Percentiles rank a stretch among this genome's conserved stretches.
Conservation (phyloP, 2,113 vertebrate species). For the Psephotus haematonotus region DNA sequence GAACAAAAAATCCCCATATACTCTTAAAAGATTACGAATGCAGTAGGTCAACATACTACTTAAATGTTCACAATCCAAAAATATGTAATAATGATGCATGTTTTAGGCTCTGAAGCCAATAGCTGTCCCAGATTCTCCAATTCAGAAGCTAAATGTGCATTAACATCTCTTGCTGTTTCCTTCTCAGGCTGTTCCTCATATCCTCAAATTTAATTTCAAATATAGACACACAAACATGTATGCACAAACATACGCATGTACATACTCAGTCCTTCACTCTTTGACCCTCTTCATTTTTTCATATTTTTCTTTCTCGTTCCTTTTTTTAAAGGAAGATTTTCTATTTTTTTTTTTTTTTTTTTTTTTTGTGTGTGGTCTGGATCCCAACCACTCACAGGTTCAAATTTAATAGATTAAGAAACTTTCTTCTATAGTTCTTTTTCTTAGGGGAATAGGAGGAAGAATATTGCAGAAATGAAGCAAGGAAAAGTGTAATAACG, state of each 20-base stretch:
- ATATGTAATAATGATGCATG: not conserved
- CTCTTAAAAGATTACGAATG: slow-evolving; percentile 8
- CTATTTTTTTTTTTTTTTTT: not conserved
- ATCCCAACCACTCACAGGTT: not conserved
- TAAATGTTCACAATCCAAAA: slow-evolving; percentile 11
- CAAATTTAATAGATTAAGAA: slow-evolving; percentile 39
- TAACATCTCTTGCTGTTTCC: not conserved
- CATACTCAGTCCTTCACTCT: not conserved
- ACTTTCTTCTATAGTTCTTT: not conserved
- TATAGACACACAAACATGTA: not conserved
- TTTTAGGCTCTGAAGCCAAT: not conserved
- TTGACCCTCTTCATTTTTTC: not conserved
- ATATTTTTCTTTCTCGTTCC: not conserved
- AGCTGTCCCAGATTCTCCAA: not conserved
- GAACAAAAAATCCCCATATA: not conserved
- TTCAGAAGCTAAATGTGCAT: not conserved
- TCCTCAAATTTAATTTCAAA: not conserved
- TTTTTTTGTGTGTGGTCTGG: not conserved
- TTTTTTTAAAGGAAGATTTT: not conserved
- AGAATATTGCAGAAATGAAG: slow-evolving; percentile 48
- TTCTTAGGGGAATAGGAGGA: not conserved
- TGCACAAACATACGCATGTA: not conserved
- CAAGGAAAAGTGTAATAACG: slow-evolving; percentile 1
- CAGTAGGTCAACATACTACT: not conserved
- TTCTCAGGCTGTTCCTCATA: not conserved